Conservation (phyloP, 2,888 invertebrate species). For the Eupithecia dodoneata region DNA sequence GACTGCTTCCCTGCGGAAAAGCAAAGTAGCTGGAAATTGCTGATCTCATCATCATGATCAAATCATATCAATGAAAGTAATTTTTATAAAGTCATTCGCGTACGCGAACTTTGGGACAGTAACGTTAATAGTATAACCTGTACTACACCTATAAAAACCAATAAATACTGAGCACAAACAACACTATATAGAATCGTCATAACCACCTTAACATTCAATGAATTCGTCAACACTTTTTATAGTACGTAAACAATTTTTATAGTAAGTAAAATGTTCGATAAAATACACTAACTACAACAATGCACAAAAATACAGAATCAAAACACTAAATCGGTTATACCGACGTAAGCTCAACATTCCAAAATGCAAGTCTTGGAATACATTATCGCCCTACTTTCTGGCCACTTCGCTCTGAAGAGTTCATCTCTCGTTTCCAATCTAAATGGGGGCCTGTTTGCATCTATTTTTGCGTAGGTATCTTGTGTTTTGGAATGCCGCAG, state of each 20-base stretch:
- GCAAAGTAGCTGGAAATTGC: background rate
- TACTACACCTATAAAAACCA: no score
- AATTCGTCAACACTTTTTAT: no score
- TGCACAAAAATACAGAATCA: background rate
- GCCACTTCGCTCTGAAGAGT: conserved; percentile 37
- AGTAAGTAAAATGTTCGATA: no score
- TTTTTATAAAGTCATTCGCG: background rate
- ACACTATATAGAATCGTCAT: no score
- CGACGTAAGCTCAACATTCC: conserved; percentile 9
- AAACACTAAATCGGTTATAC: background rate
- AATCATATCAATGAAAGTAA: background rate
- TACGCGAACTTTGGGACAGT: background rate
- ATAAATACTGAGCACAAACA: no score
- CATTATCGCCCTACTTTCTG: conserved; percentile 35
- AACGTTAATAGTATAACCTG: background rate
- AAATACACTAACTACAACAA: no score
- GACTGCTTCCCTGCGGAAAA: conserved; percentile 28
- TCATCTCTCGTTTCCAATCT: conserved; percentile 29
- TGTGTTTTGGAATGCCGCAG: conserved; percentile 61
- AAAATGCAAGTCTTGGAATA: conserved; percentile 32
- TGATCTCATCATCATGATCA: background rate
- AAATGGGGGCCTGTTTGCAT: conserved; percentile 41
- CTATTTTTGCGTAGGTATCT: conserved; percentile 57
- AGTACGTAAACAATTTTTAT: background rate
- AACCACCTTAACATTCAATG: no score